Evolutionary conservation across 2,888 invertebrate genomes (phyloP).

Genomic region (Agrochola lota): DNA sequence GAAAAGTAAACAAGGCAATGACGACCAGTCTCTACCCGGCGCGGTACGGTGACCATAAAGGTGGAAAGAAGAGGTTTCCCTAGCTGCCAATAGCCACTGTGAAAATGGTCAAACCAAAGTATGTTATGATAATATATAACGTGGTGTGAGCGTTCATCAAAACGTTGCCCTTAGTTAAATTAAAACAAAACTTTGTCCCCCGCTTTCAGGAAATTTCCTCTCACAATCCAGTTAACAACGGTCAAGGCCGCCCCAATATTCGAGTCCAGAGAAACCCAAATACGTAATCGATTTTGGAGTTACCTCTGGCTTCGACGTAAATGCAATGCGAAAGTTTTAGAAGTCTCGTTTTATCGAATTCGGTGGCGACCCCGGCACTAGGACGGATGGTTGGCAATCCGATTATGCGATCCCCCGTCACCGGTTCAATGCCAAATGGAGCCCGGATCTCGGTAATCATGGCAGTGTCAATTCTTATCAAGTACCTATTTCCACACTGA

Average conservation of each 20-base stretch:
- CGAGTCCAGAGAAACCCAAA: constrained; percentile 28
- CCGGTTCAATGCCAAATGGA: constrained; percentile 61
- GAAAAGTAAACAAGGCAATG: constrained; percentile 73
- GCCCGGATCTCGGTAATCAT: constrained; percentile 74
- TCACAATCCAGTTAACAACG: constrained; percentile 34
- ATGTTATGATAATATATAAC: neutral
- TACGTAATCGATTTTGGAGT: constrained; percentile 36
- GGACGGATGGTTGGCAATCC: constrained; percentile 71
- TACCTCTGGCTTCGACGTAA: constrained; percentile 35
- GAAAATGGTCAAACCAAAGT: neutral
- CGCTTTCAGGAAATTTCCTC: neutral
- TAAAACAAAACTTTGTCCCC: neutral
- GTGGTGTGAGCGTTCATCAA: neutral
- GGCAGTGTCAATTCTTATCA: constrained; percentile 69
- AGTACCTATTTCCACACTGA: constrained; percentile 52
- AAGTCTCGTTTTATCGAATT: constrained; percentile 45
- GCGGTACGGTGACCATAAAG: constrained; percentile 47
- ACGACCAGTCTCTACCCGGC: constrained; percentile 24
- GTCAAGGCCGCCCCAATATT: constrained; percentile 25
- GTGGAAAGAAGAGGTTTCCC: neutral
- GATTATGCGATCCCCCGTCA: constrained; percentile 76
- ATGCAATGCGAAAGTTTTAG: constrained; percentile 41
- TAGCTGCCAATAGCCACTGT: neutral
- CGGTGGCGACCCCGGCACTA: constrained; percentile 51
- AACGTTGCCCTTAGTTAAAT: constrained; percentile 1